phyloP scores from a whole-genome alignment of 2,888 invertebrate species.

The Eremobia ochroleuca region DNA sequence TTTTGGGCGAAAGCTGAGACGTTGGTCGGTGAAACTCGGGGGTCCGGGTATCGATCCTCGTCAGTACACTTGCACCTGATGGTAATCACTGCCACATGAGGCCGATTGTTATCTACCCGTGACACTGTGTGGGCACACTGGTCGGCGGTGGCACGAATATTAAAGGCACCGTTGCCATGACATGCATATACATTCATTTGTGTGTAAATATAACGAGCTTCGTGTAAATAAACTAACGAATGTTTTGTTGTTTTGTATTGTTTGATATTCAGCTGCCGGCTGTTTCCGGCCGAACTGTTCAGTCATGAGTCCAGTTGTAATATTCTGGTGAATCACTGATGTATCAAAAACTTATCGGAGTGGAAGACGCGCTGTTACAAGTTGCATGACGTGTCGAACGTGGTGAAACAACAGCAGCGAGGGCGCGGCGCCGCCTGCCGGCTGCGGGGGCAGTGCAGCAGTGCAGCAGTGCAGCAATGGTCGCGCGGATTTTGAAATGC shows the following conservation, averaged over 20 bases:
- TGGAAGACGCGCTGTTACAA: neutral
- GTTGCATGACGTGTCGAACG: slow-evolving; percentile 5
- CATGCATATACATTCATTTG: slow-evolving; percentile 22
- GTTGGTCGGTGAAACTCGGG: slow-evolving; percentile 45
- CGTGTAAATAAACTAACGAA: slow-evolving; percentile 36
- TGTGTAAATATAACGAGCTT: slow-evolving; percentile 29
- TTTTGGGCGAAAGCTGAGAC: slow-evolving; percentile 54
- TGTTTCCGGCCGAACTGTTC: slow-evolving; percentile 21
- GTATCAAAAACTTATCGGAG: slow-evolving; percentile 7
- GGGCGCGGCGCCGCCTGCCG: neutral
- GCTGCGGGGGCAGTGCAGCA: neutral
- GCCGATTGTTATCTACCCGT: slow-evolving; percentile 35
- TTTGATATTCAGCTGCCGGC: slow-evolving; percentile 28
- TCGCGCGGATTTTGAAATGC: slow-evolving; percentile 8
- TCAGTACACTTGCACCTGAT: slow-evolving; percentile 21
- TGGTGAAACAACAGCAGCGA: neutral
- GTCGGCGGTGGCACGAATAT: slow-evolving; percentile 19
- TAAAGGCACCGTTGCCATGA: slow-evolving; percentile 35
- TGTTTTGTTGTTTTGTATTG: slow-evolving; percentile 32
- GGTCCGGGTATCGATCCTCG: slow-evolving; percentile 2
- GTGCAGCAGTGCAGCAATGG: neutral
- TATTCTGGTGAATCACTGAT: slow-evolving; percentile 34
- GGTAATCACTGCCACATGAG: slow-evolving; percentile 20
- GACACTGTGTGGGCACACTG: neutral
- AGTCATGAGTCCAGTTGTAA: slow-evolving; percentile 22